Evolutionary conservation across 2,888 invertebrate genomes (phyloP).

Genomic region (Scelioninae gen. 2): DNA sequence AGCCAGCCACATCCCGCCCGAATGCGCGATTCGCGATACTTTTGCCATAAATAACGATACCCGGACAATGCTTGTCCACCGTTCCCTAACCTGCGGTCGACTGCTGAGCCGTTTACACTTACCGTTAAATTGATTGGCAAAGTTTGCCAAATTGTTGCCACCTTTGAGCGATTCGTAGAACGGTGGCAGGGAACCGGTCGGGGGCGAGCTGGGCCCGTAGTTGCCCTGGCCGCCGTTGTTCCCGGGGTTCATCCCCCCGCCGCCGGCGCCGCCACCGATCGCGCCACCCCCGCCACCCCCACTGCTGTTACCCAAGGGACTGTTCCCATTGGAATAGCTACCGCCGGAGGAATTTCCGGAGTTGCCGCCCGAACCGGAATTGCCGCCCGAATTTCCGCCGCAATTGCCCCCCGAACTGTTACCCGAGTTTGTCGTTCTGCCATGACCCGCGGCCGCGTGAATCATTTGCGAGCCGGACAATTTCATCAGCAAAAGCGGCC

Average conservation of each 20-base stretch:
- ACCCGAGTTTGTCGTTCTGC: slow-evolving; percentile 78
- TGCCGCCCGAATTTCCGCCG: slow-evolving; percentile 64
- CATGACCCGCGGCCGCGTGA: slow-evolving; percentile 84
- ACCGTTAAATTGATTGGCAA: slow-evolving; percentile 80
- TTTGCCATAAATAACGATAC: slow-evolving; percentile 16
- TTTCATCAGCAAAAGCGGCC: slow-evolving; percentile 72
- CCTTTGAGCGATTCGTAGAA: slow-evolving; percentile 91
- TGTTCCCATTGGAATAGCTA: slow-evolving; percentile 74
- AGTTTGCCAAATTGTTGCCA: slow-evolving; percentile 83
- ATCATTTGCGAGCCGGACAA: slow-evolving; percentile 70
- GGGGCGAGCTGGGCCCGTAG: slow-evolving; percentile 91
- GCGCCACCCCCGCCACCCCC: slow-evolving; percentile 79
- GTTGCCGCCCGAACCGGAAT: slow-evolving; percentile 61
- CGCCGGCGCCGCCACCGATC: slow-evolving; percentile 79
- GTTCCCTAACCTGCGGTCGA: too few species aligned
- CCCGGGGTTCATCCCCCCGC: slow-evolving; percentile 86
- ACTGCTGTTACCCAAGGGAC: slow-evolving; percentile 76
- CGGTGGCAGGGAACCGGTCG: slow-evolving; percentile 90
- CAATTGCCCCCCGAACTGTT: slow-evolving; percentile 72
- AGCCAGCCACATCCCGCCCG: too few species aligned
- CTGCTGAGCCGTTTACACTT: too few species aligned
- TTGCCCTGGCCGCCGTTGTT: slow-evolving; percentile 87
- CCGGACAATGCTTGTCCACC: not conserved
- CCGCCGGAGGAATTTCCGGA: slow-evolving; percentile 70
- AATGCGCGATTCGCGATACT: slow-evolving; percentile 13